Evolutionary conservation across 1,140 invertebrate species (phyloP).

Genomic region (Drosophila novamexicana): DNA sequence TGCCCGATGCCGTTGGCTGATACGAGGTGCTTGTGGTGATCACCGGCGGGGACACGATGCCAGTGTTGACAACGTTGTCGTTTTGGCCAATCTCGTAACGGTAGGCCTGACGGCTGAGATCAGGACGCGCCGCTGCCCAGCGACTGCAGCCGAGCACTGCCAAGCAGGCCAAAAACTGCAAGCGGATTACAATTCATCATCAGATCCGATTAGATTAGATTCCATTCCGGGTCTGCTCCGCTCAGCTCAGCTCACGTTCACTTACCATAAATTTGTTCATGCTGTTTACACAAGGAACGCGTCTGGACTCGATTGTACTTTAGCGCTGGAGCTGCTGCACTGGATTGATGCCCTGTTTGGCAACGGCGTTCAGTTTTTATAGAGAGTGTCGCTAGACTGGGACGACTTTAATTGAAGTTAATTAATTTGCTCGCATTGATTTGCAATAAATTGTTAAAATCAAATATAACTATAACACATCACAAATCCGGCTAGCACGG

Average conservation of each 20-base stretch:
- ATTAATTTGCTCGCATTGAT: conserved; percentile 72
- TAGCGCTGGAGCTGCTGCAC: conserved; percentile 53
- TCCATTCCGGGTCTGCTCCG: background rate
- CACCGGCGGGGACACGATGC: conserved; percentile 44
- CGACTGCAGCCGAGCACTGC: conserved; percentile 42
- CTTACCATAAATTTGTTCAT: conserved; percentile 82
- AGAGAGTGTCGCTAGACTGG: conserved; percentile 11
- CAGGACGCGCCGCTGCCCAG: conserved; percentile 63
- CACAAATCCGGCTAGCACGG: conserved; percentile 73
- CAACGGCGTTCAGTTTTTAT: conserved; percentile 59
- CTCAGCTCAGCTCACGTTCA: background rate
- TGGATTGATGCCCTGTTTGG: conserved; percentile 57
- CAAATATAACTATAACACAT: conserved; percentile 58
- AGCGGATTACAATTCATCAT: background rate
- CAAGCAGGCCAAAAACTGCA: conserved; percentile 62
- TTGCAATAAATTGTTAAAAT: conserved; percentile 81
- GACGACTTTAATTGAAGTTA: conserved; percentile 75
- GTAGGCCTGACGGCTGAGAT: conserved; percentile 72
- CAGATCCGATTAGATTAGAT: background rate
- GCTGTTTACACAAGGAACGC: conserved; percentile 21
- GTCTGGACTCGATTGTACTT: conserved; percentile 29
- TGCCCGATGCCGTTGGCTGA: conserved; percentile 77
- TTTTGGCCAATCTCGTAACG: conserved; percentile 61
- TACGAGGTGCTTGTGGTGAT: conserved; percentile 60
- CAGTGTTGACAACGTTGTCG: conserved; percentile 47